Evolutionary conservation across 1,140 invertebrate genomes (phyloP).

Genomic region (Drosophila teissieri): DNA sequence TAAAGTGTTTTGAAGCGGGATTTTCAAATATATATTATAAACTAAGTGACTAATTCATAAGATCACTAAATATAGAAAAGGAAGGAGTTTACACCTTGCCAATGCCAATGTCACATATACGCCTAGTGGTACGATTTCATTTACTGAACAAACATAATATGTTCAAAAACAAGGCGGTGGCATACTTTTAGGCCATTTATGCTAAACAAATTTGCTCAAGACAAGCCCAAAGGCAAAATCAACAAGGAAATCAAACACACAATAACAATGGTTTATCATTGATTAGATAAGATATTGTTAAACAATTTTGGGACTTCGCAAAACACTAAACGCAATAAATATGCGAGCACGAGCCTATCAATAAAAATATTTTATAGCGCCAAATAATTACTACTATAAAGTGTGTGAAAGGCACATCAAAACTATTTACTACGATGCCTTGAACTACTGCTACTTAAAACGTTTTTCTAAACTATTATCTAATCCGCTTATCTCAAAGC

Average conservation of each 20-base stretch:
- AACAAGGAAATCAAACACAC: constrained; percentile 27
- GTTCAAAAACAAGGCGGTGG: constrained; percentile 23
- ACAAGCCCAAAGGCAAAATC: constrained; percentile 24
- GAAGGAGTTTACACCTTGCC: neutral
- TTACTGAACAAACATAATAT: constrained; percentile 32
- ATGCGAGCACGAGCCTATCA: constrained; percentile 16
- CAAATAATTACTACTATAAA: constrained; percentile 12
- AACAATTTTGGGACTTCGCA: constrained; percentile 9
- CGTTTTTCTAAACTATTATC: neutral
- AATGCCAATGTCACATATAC: constrained; percentile 47
- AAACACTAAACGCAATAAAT: constrained; percentile 19
- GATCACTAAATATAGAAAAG: neutral
- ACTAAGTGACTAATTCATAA: too few species aligned
- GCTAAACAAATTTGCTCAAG: constrained; percentile 56
- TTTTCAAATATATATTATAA: too few species aligned
- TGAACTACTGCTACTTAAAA: neutral
- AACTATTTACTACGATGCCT: neutral
- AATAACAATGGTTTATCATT: constrained; percentile 21
- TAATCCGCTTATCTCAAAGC: constrained; percentile 20
- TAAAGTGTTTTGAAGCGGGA: too few species aligned
- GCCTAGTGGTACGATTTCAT: neutral
- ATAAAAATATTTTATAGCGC: constrained; percentile 12
- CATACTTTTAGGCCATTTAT: constrained; percentile 73
- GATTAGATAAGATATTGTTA: constrained; percentile 64
- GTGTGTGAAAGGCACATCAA: neutral